Evolutionary conservation across 2,888 invertebrate species (phyloP), one percentile per base, ranked within the genome.

Genomic region (Sarcophaga rosellei): DNA sequence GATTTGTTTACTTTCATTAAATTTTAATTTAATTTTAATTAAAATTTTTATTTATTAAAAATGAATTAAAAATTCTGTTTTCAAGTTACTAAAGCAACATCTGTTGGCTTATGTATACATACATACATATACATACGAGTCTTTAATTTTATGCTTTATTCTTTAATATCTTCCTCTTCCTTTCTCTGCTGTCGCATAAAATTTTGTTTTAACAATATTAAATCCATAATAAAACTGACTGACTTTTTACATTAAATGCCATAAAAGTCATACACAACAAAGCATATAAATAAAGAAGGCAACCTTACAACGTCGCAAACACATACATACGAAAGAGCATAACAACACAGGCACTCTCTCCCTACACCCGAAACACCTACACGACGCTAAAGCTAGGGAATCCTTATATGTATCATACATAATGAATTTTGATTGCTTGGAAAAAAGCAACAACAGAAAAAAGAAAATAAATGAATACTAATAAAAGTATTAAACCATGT

Each of bases 401-500:
- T 53, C 53, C 12, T 53, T 53, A 53, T 53, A n/a, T n/a, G n/a
- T n/a, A 53, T 63, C 23, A 57, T 65, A 21, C 17, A 23, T 65
- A 76, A 76, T 76, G 57, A 66, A 57, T 65, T 66, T 76, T 65
- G 65, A 57, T 76, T 65, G 57, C 20, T 65, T 35, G 57, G 57
- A 59, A 59, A 69, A 69, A 69, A 35, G 35, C 35, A 35, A 35
- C 35, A 35, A 35, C 35, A 35, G 8, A 1, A 35, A 35, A 35
- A 35, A 35, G 1, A 35, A 35, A 35, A 53, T 53, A 21, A 47
- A 65, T 35, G 65, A 53, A 76, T 23, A 53, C 59, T 66, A 68
- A 74, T 66, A 74, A 80, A 69, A 74, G n/a, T 74, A 74, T 68
- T 68, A 21, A 61, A 74, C 15, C 61, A 61, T 80, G 45, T 66